These are phyloP conservation scores for Blastobasis adustella DNA, from an alignment of 2,888 invertebrate species.

Conservation along the genomic window DNA sequence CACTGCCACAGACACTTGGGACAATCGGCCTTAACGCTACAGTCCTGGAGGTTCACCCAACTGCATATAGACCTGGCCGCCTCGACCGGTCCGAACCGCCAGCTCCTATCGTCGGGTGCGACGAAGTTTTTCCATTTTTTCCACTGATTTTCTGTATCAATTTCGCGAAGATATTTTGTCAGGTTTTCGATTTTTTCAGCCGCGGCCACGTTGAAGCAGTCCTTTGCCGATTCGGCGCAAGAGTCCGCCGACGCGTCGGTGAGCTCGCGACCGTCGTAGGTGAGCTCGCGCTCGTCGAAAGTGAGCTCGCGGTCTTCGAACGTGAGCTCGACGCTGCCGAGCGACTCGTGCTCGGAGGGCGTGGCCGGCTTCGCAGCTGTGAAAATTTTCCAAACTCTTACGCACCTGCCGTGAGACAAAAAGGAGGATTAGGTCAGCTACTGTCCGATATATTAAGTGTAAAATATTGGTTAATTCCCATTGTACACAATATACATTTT, in stretches of 20 bases:
- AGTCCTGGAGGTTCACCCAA: slow-evolving; percentile 42
- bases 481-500: no score
- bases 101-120: slow-evolving; percentile 22
- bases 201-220: slow-evolving; percentile 31
- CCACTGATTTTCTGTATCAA: slow-evolving; percentile 23
- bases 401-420: slow-evolving; percentile 49
- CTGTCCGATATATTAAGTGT: no score
- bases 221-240: slow-evolving; percentile 33
- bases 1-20: slow-evolving; percentile 68
- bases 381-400: slow-evolving; percentile 58
- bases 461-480: no score
- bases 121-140: slow-evolving; percentile 58
- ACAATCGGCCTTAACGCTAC: slow-evolving; percentile 30
- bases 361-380: slow-evolving; percentile 52
- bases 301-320: slow-evolving; percentile 38
- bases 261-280: slow-evolving; percentile 23
- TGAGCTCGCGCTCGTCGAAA: slow-evolving; percentile 37
- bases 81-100: slow-evolving; percentile 11
- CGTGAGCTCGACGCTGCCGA: slow-evolving; percentile 39
- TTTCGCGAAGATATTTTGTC: slow-evolving; percentile 55
- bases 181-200: slow-evolving; percentile 70
- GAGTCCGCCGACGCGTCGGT: slow-evolving; percentile 22
- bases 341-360: slow-evolving; percentile 33
- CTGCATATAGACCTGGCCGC: slow-evolving; percentile 10
- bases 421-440: not conserved